Conservation (phyloP, 2,888 invertebrate species). For the Amiota minor region DNA sequence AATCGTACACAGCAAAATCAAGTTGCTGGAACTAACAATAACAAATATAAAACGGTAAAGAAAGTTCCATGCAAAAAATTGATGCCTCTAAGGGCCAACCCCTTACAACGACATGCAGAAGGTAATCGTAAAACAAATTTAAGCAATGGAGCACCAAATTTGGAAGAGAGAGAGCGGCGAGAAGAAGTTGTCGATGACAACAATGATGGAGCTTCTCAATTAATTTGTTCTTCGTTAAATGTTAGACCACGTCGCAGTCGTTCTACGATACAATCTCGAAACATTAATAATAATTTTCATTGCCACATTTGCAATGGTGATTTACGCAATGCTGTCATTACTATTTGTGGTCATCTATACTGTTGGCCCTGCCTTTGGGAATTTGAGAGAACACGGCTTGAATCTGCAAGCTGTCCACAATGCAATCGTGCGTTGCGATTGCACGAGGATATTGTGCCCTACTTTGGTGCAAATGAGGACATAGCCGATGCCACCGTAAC, state of each 20-base stretch:
- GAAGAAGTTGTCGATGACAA: neutral
- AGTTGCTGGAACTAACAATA: too few relatives aligned
- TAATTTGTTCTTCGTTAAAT: too few relatives aligned
- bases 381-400: neutral
- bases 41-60: too few relatives aligned
- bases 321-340: constrained; percentile 45
- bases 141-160: too few relatives aligned
- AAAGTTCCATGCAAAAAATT: too few relatives aligned
- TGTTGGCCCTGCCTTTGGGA: constrained; percentile 56
- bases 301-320: constrained; percentile 42
- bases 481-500: neutral
- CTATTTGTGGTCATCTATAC: constrained; percentile 54
- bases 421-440: constrained; percentile 41
- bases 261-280: too few relatives aligned
- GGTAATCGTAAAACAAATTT: too few relatives aligned
- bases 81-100: too few relatives aligned
- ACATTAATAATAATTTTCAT: neutral
- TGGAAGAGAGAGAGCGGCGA: neutral
- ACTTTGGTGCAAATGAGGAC: constrained; percentile 45
- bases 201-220: too few relatives aligned
- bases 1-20: too few relatives aligned
- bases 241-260: too few relatives aligned
- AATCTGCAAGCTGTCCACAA: constrained; percentile 38
- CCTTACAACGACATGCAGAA: too few relatives aligned
- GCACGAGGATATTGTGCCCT: constrained; percentile 52